Evolutionary conservation across 2,797 vertebrate species (phyloP).

Genomic region (Adrianichthys oophorus): DNA sequence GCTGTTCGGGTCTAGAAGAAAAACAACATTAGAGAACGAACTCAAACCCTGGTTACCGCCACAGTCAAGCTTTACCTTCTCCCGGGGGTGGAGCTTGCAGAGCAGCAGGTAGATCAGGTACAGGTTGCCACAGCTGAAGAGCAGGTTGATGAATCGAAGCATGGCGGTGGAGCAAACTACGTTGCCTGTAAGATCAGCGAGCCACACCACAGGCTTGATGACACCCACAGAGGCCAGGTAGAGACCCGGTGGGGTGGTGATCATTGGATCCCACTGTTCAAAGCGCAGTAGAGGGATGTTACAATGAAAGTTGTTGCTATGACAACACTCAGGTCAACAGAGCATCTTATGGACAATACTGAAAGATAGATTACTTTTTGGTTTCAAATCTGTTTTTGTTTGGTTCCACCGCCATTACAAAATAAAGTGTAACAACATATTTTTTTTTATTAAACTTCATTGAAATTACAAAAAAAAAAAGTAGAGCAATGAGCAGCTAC

Average conservation of each 20-base stretch:
- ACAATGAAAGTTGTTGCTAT: not conserved
- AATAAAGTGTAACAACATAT: too few species aligned
- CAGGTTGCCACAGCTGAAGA: constrained; percentile 93
- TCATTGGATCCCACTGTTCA: constrained; percentile 96
- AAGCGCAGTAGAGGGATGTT: not conserved
- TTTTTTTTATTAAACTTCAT: too few species aligned
- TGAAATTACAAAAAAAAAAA: too few species aligned
- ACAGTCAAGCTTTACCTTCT: constrained; percentile 80
- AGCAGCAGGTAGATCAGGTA: constrained; percentile 90
- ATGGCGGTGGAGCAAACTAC: constrained; percentile 89
- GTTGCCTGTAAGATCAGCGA: constrained; percentile 82
- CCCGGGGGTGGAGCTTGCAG: constrained; percentile 84
- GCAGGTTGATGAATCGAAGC: constrained; percentile 94
- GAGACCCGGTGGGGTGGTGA: constrained; percentile 92
- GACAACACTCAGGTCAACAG: too few species aligned
- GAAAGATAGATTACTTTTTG: too few species aligned
- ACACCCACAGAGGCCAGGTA: constrained; percentile 90
- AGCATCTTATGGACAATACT: too few species aligned
- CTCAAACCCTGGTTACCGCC: accelerated
- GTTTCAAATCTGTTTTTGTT: too few species aligned
- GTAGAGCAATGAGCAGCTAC: too few species aligned
- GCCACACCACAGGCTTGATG: constrained; percentile 87
- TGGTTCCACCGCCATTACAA: too few species aligned
- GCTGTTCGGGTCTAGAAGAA: constrained; percentile 80
- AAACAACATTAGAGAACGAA: constrained; percentile 1